Evolutionary conservation across 2,888 invertebrate genomes (phyloP).

Genomic region (Eumerus sabulonum): DNA sequence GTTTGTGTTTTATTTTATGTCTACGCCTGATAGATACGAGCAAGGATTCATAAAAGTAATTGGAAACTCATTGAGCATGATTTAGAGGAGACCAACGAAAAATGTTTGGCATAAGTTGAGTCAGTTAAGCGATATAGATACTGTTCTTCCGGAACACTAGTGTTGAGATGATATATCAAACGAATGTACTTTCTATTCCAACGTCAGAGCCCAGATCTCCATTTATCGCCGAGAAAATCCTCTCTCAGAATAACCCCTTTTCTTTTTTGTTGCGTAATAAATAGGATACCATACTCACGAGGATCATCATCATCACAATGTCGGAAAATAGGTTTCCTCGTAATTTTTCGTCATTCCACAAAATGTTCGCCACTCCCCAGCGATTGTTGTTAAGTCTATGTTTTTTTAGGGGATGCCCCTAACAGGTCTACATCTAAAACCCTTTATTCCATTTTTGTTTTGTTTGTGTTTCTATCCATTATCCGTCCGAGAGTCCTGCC

Average conservation of each 20-base stretch:
- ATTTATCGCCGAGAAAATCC: no score
- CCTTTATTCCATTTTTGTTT: slow-evolving; percentile 1
- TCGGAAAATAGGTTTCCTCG: slow-evolving; percentile 32
- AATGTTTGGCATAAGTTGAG: no score
- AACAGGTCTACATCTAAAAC: neutral
- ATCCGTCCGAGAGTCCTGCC: neutral
- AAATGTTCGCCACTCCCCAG: neutral
- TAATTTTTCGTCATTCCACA: slow-evolving; percentile 23
- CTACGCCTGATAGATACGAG: neutral
- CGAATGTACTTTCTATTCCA: no score
- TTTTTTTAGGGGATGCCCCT: no score
- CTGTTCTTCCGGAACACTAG: no score
- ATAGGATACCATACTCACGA: slow-evolving; percentile 18
- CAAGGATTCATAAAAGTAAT: neutral
- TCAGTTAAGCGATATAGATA: no score
- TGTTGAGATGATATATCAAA: no score
- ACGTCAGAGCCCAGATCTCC: no score
- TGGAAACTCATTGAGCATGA: slow-evolving; percentile 22
- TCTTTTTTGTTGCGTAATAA: slow-evolving; percentile 18
- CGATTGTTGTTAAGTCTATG: no score
- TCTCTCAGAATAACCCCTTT: neutral
- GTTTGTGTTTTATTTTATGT: neutral
- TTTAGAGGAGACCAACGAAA: neutral
- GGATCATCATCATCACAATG: slow-evolving; percentile 52
- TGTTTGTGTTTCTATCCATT: slow-evolving; percentile 1